These are phyloP conservation scores for Callorhinus ursinus DNA, from an alignment of 2,113 vertebrate genomes.

Conservation along the genomic window DNA sequence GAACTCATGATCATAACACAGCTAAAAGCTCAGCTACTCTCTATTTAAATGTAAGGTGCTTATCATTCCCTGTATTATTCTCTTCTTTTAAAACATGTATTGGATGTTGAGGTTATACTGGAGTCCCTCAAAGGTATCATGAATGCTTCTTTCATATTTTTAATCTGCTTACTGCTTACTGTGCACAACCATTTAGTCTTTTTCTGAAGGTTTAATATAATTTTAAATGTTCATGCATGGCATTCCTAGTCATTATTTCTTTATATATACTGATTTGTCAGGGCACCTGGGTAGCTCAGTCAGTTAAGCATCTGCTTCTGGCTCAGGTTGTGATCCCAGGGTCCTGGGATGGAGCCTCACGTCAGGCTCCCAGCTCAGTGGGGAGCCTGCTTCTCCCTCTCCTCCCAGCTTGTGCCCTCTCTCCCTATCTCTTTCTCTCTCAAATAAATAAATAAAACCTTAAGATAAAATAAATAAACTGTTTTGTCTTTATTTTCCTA, in stretches of 20 bases:
- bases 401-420: no score
- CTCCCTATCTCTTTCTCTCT: no score
- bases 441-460: no score
- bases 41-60: not conserved
- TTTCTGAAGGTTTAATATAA: not conserved
- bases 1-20: not conserved
- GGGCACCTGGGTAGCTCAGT: no score
- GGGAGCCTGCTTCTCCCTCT: no score
- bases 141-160: not conserved
- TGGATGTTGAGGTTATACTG: not conserved
- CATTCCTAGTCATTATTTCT: not conserved
- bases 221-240: not conserved
- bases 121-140: not conserved
- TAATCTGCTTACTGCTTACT: not conserved
- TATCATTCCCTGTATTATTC: not conserved
- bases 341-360: no score
- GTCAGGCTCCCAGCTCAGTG: rapidly evolving
- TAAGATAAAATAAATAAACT: not conserved
- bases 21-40: not conserved
- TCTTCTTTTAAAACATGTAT: not conserved
- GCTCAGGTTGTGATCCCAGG: no score
- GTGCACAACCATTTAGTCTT: not conserved
- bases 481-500: not conserved
- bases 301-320: no score
- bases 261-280: not conserved